Base-by-base conservation (phyloP, 2,797 vertebrate species). In the Sardinella longiceps region DNA sequence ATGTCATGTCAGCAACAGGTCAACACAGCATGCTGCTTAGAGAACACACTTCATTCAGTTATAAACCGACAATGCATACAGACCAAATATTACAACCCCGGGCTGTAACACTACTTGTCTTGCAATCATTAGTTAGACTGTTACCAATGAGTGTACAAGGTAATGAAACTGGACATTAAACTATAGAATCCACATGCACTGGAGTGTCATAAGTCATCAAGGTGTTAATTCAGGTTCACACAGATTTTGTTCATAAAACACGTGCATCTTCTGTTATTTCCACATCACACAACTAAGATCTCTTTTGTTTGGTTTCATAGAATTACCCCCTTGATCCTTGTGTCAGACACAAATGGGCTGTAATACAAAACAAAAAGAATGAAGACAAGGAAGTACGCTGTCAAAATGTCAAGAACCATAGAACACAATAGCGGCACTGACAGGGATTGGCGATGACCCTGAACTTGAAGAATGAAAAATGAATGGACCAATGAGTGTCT, bases 281-380 rank as follows among this genome's bases (percentile, higher is more conserved):
- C 14, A 45, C 66, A 83, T 39, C 80, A 37, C 50, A 51, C 11
- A 80, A 48, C 43, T 48, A 56, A 56, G 14, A 25, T 10, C 25
- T 25, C 7, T 43, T 77, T 37, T 18, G 39, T 18, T 39, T 37
- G 30, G 66, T 30, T 28, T 25, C 30, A 66, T 37, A 43, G 25
- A 81, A 60, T 87, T 88, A 86, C 88, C 87, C 84, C 87, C 6
- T 39, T 9, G 60, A 46, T 88, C 85, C 83, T 86, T 86, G 20
- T 86, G 58, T 80, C 82, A 81, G 25, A 81, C 80, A 87, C 82
- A 84, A 80, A n/a, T 43, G 80, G 23, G 85, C 90, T 90, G 90
- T 85, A 91, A 90, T 77, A 84, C 30, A 89, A 86, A 86, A 77
- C 84, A 39, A n/a, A 77, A 20, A 23, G 15, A 77, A 33, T 77